Conservation (phyloP, 1,140 invertebrate genomes). For the Nasonia vitripennis region DNA sequence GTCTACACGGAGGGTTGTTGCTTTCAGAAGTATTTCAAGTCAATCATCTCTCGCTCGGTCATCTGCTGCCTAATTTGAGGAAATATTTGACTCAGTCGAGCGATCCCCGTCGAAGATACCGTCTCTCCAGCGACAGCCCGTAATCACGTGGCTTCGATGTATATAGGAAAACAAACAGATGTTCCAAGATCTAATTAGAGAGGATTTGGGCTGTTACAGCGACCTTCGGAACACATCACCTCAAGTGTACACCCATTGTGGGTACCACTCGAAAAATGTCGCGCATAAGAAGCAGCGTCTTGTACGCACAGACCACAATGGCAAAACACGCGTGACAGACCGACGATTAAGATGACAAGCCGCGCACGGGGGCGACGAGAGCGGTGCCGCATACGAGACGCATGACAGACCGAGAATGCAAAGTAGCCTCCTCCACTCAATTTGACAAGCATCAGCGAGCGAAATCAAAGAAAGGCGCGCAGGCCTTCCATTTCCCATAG, state of each 20-base stretch:
- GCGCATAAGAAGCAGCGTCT: not conserved
- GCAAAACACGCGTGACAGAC: not conserved
- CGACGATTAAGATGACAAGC: slow-evolving; percentile 7
- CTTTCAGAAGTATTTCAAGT: slow-evolving; percentile 37
- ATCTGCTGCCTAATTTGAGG: slow-evolving; percentile 33
- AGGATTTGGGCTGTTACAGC: not conserved
- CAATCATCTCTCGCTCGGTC: slow-evolving; percentile 37
- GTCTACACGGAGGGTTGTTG: not conserved
- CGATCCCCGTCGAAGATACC: not conserved
- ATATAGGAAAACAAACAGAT: not conserved
- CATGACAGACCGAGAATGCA: slow-evolving; percentile 49
- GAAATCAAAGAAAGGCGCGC: slow-evolving; percentile 30
- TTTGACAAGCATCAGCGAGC: slow-evolving; percentile 29
- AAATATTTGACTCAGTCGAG: slow-evolving; percentile 11
- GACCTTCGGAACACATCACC: too few species aligned
- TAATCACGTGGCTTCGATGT: not conserved
- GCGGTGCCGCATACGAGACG: slow-evolving; percentile 38
- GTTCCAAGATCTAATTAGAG: not conserved
- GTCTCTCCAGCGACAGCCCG: too few species aligned
- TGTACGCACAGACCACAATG: not conserved
- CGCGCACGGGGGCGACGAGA: slow-evolving; percentile 13
- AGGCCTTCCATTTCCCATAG: not conserved
- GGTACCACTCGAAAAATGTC: not conserved
- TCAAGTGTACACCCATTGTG: too few species aligned
- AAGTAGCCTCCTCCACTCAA: slow-evolving; percentile 22